These are phyloP conservation scores for Perdita meconis DNA, from an alignment of 2,888 invertebrate genomes.

Conservation along the genomic window DNA sequence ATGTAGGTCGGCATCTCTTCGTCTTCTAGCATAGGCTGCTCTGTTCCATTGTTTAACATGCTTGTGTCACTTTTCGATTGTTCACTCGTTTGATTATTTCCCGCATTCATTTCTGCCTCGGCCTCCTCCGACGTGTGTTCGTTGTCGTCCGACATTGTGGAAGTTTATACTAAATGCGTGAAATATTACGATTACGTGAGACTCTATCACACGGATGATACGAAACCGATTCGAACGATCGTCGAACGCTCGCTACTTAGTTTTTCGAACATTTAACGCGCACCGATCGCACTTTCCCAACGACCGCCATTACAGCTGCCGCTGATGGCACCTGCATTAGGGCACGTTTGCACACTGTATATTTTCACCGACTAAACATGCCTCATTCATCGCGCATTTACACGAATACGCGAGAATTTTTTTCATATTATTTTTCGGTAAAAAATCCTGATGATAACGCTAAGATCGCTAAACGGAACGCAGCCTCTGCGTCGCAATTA, in stretches of 20 bases:
- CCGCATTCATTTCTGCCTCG: constrained; percentile 58
- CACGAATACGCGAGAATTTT: background rate
- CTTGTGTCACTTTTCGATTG: constrained; percentile 53
- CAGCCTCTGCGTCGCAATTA: constrained; percentile 19
- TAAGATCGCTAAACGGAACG: background rate
- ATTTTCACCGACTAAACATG: constrained; percentile 1
- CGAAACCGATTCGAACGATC: background rate
- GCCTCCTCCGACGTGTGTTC: constrained; percentile 58
- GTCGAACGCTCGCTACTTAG: background rate
- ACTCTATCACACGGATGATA: background rate
- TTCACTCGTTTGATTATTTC: constrained; percentile 52
- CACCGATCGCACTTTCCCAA: constrained; percentile 35
- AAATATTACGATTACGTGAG: constrained; percentile 15
- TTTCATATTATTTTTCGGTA: background rate
- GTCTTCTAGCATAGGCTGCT: constrained; percentile 74
- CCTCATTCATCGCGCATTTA: constrained; percentile 4
- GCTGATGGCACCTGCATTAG: constrained; percentile 42
- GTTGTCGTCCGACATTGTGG: constrained; percentile 65
- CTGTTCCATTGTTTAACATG: constrained; percentile 51
- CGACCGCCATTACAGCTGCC: constrained; percentile 66
- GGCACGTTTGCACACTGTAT: constrained; percentile 20
- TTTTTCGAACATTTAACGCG: constrained; percentile 13
- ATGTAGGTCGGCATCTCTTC: constrained; percentile 80
- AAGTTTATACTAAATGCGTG: constrained; percentile 26
- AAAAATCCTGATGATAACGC: background rate